Evolutionary conservation across 1,140 invertebrate species (phyloP), one percentile per base, ranked within the genome.

Genomic region (Trigoniulus corallinus): DNA sequence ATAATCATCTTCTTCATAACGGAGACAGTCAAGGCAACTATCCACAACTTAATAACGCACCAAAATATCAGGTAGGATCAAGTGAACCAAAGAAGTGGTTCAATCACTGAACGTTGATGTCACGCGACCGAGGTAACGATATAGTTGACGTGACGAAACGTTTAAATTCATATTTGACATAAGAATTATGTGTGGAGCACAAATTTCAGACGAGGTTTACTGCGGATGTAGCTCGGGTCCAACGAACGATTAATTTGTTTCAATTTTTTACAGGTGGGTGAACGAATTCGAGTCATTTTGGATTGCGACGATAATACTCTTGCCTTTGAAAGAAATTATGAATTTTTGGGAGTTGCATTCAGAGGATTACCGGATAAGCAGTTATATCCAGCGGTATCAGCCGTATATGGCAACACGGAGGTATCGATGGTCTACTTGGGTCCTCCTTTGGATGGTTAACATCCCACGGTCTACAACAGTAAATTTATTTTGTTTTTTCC

Each of bases 351-450:
- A 58, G 88, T 98, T 58, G 93, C 93, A 57, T 98, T 98, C 73
- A 78, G 82, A 77, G 88, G 88, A 54, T 76, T 96, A 64, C 93
- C 91, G 55, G 84, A 88, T 64, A 91, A 88, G 67, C 87, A 80
- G 68, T 70, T 98, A 47, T 98, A 88, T 69, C 94, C 94, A 51
- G 86, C 92, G 53, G 86, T 97, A 52, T 96, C 92, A 51, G 93
- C 92, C 48, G 94, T 98, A 27, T 98, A 97, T 75, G 94, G 93
- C 54, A 97, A 98, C 67, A 97, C 93, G 26, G 94, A 98, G 77
- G 91, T 98, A n/a, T 95, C 93, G 23, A 97, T 98, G 92, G 87
- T 97, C n/a, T 98, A 98, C 68, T 70, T 95, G 56, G 94, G 93
- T 53, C 80, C 82, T 44, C 92, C 92, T 20, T 66, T 93, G 58